A percentile compares a stretch with the other conserved stretches of the same genome.
phyloP scores from a whole-genome alignment of 2,797 vertebrate species.

The Amblyraja radiata region DNA sequence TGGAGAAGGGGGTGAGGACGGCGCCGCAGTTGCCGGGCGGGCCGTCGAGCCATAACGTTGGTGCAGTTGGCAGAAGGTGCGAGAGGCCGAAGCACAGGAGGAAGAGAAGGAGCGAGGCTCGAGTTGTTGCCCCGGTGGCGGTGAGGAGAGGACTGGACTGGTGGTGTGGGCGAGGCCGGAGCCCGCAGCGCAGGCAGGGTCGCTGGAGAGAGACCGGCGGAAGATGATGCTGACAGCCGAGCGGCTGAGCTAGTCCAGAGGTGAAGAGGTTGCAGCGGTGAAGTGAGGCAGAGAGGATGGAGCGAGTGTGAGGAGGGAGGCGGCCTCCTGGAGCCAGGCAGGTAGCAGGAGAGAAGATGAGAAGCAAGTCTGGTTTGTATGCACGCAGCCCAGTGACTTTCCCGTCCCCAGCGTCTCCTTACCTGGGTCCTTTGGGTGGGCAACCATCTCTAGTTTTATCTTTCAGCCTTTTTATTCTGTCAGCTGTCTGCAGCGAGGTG shows the following conservation, averaged over 20 bases:
- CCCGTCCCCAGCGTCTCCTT: no score
- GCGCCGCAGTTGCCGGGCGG: no score
- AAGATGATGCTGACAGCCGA: neutral
- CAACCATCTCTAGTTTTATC: constrained; percentile 23
- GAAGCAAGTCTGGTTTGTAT: constrained; percentile 27
- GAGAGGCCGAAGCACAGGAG: no score
- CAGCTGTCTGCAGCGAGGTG: neutral
- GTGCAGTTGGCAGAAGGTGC: no score
- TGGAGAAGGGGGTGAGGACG: no score
- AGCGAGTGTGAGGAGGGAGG: neutral
- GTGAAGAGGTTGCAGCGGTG: no score
- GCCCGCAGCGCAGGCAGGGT: neutral
- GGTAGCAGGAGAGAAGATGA: neutral
- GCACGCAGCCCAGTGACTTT: neutral
- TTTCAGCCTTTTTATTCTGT: neutral
- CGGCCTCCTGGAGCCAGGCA: neutral
- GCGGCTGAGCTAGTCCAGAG: neutral
- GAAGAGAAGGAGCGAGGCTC: neutral
- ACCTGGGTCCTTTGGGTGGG: neutral
- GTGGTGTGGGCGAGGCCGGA: no score
- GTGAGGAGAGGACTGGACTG: no score
- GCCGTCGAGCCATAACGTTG: no score
- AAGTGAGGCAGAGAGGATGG: neutral
- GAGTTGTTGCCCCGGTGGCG: no score
- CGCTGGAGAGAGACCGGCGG: no score